Evolutionary conservation across 2,113 vertebrate genomes (phyloP).

Genomic region (Mugil cephalus): DNA sequence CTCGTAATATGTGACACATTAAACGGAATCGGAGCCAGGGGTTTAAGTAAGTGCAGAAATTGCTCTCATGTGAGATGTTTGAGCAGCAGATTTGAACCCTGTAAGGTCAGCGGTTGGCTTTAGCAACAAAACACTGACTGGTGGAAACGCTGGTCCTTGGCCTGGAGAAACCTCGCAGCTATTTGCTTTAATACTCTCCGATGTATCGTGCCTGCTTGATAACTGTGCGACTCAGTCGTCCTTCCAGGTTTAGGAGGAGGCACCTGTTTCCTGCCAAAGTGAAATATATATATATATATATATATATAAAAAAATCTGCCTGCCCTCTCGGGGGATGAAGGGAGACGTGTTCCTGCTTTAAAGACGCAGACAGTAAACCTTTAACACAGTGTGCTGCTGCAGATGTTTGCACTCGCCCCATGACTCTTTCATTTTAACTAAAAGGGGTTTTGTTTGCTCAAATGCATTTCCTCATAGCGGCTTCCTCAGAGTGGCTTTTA

Average conservation of each 20-base stretch:
- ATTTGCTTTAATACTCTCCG: conserved; percentile 62
- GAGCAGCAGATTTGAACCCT: too few species aligned
- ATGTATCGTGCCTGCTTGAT: conserved; percentile 35
- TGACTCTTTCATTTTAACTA: too few species aligned
- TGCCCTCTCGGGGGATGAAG: conserved; percentile 45
- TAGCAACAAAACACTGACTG: conserved; percentile 10
- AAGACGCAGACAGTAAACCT: conserved; percentile 23
- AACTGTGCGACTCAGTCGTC: conserved; percentile 36
- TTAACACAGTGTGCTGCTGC: background rate
- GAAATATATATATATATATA: conserved; percentile 26
- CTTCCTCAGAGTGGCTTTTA: background rate
- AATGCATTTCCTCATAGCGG: too few species aligned
- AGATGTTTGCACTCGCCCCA: too few species aligned
- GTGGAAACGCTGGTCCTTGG: conserved; percentile 17
- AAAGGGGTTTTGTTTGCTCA: too few species aligned
- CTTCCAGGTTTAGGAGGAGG: conserved; percentile 68
- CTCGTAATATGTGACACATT: conserved; percentile 30
- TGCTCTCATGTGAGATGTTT: background rate
- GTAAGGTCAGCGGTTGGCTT: too few species aligned
- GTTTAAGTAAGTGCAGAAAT: conserved; percentile 21
- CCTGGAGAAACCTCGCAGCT: conserved; percentile 31
- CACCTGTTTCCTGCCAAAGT: conserved; percentile 75
- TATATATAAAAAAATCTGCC: conserved; percentile 4
- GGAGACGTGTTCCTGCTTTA: conserved; percentile 42
- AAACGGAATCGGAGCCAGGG: conserved; percentile 5